phyloP scores from a whole-genome alignment of 2,113 vertebrate genomes.

The Ophthalmolycus amberensis region DNA sequence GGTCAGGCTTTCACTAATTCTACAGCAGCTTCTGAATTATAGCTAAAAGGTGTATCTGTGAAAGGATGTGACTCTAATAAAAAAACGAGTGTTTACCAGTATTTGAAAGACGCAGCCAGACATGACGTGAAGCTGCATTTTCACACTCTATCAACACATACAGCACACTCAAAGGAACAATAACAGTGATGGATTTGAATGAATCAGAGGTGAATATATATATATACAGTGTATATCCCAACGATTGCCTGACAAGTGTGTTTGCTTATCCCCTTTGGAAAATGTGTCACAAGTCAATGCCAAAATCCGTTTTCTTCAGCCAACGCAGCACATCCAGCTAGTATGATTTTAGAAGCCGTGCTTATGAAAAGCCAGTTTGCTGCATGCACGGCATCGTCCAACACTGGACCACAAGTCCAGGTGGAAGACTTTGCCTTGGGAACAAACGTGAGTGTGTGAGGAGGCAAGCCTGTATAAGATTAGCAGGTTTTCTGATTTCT shows the following conservation, averaged over 20 bases:
- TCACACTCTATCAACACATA: constrained; percentile 56
- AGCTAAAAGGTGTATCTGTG: constrained; percentile 52
- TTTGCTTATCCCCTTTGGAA: constrained; percentile 62
- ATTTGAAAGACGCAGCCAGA: constrained; percentile 46
- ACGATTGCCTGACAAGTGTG: constrained; percentile 50
- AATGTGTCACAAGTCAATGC: constrained; percentile 37
- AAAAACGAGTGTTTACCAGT: constrained; percentile 57
- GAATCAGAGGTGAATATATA: constrained; percentile 58
- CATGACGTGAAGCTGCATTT: constrained; percentile 59
- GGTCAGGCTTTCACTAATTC: constrained; percentile 71
- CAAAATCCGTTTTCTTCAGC: constrained; percentile 15
- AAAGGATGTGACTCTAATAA: constrained; percentile 48
- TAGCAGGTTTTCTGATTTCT: constrained; percentile 64
- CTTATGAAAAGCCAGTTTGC: constrained; percentile 43
- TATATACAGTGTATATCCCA: constrained; percentile 4
- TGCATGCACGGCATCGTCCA: constrained; percentile 20
- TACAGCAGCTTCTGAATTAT: constrained; percentile 51
- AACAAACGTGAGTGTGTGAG: constrained; percentile 65
- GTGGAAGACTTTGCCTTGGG: constrained; percentile 67
- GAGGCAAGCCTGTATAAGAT: constrained; percentile 68
- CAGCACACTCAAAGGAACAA: constrained; percentile 25
- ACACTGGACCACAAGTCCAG: constrained; percentile 27
- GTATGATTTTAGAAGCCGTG: constrained; percentile 4
- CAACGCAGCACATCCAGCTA: constrained; percentile 9
- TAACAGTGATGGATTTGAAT: constrained; percentile 58